Conservation (phyloP, 2,113 vertebrate genomes). For the Lophura nycthemera region DNA sequence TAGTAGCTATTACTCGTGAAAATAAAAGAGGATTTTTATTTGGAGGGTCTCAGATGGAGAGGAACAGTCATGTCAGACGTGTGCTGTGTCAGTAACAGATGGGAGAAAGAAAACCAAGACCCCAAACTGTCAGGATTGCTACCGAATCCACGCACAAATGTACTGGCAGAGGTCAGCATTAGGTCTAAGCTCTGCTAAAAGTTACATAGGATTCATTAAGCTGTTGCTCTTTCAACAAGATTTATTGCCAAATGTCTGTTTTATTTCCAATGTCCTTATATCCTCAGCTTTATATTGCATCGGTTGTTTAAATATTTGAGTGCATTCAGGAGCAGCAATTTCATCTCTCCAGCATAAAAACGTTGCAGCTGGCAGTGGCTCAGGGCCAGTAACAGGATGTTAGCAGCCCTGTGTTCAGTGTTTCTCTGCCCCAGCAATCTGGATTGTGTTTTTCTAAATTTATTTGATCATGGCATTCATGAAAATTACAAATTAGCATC, state of each 20-base stretch:
- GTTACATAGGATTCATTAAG: neutral
- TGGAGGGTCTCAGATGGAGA: neutral
- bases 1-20: neutral
- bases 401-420: constrained; percentile 37
- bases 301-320: neutral
- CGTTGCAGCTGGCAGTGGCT: constrained; percentile 58
- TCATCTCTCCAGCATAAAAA: constrained; percentile 36
- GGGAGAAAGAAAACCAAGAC: constrained; percentile 3
- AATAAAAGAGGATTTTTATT: constrained; percentile 18
- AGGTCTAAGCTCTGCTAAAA: neutral
- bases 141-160: neutral
- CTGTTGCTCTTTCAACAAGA: neutral
- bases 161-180: neutral
- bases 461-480: constrained; percentile 22
- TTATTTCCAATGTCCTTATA: neutral
- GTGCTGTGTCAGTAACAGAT: neutral
- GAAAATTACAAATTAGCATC: constrained; percentile 39
- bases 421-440: constrained; percentile 53
- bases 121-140: neutral
- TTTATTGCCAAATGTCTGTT: neutral
- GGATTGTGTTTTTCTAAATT: constrained; percentile 57
- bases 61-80: neutral
- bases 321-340: constrained; percentile 26
- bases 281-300: neutral
- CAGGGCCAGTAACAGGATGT: constrained; percentile 62